Evolutionary conservation across 1,140 invertebrate species (phyloP), one percentile per base, ranked within the genome.

Genomic region (Anastrepha ludens): DNA sequence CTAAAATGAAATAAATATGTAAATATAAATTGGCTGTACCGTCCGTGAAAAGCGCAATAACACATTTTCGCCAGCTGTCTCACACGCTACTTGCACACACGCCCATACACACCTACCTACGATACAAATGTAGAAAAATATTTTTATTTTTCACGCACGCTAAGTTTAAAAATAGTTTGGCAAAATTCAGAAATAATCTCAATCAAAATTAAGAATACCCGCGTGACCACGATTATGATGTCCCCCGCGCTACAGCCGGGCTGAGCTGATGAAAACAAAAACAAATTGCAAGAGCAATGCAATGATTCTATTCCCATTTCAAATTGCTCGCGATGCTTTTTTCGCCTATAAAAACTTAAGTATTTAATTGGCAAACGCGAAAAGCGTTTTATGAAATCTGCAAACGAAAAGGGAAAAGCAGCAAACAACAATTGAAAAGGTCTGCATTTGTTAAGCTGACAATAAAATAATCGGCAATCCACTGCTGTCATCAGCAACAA

Each of bases 361-460:
- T 62, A 62, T 17, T 62, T n/a, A 62, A 62, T 62, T 62, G 60
- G 60, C 60, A 62, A 62, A 62, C n/a, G 60, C 60, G 60, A n/a
- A 62, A 17, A n/a, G 15, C 15, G n/a, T 62, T 62, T 62, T 64
- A 20, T 64, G n/a, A 64, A 64, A 20, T 64, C 20, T 64, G 20
- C n/a, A 64, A 64, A 7, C 62, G 5, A 67, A 67, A 67, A 67
- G 0, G 7, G 13, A 13, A 39, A 41, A 41, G 3, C 5, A 67
- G 39, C 4, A 15, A 15, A 67, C 3, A 67, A 67, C 6, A 44
- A 15, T 3, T 41, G 15, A 74, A 81, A 50, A 20, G 2, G 7
- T 81, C 74, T 81, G 15, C 50, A 67, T 9, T 55, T 81, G 74
- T 55, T 55, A 20, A 81, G 74, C 74, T 74, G 74, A 8, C 74